Percentiles rank a stretch among this genome's conserved stretches.
Conservation (phyloP, 1,140 invertebrate species). For the Aphelenchoides besseyi region DNA sequence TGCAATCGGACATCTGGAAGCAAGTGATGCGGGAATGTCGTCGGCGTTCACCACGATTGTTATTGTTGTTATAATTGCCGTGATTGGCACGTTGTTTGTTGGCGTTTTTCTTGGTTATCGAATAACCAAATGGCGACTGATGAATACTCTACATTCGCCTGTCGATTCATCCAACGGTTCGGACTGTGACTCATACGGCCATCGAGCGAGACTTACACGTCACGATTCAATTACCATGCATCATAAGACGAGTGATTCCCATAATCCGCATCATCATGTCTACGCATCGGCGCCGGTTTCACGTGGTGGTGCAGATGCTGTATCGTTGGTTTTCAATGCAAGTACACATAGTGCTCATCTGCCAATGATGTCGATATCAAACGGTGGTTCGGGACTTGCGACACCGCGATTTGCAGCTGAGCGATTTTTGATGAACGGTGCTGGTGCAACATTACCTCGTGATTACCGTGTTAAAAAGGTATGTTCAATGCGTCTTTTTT, state of each 20-base stretch:
- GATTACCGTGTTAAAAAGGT: slow-evolving; percentile 62
- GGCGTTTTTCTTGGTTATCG: slow-evolving; percentile 58
- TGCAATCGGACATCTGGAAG: slow-evolving; percentile 34
- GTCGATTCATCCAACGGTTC: slow-evolving; percentile 52
- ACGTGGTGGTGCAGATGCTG: slow-evolving; percentile 42
- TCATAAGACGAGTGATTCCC: slow-evolving; percentile 30
- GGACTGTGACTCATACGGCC: slow-evolving; percentile 48
- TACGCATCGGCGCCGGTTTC: slow-evolving; percentile 30
- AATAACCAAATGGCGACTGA: slow-evolving; percentile 48
- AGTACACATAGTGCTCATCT: slow-evolving; percentile 17
- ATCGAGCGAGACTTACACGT: slow-evolving; percentile 51
- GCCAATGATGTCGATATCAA: slow-evolving; percentile 46
- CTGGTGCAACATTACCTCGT: slow-evolving; percentile 49
- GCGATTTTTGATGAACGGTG: not conserved
- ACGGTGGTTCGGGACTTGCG: slow-evolving; percentile 45
- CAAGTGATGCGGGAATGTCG: not conserved
- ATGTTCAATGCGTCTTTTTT: slow-evolving; percentile 36
- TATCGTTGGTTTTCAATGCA: slow-evolving; percentile 52
- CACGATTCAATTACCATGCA: slow-evolving; percentile 54
- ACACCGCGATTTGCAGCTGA: slow-evolving; percentile 44
- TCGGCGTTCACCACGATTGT: slow-evolving; percentile 23
- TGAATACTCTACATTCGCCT: slow-evolving; percentile 26
- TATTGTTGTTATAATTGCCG: slow-evolving; percentile 37
- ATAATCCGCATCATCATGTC: slow-evolving; percentile 30
- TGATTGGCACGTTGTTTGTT: slow-evolving; percentile 38